Percentiles rank a stretch among this genome's conserved stretches.
Evolutionary conservation across 2,888 invertebrate genomes (phyloP).

Genomic region (Synanthedon tipuliformis): DNA sequence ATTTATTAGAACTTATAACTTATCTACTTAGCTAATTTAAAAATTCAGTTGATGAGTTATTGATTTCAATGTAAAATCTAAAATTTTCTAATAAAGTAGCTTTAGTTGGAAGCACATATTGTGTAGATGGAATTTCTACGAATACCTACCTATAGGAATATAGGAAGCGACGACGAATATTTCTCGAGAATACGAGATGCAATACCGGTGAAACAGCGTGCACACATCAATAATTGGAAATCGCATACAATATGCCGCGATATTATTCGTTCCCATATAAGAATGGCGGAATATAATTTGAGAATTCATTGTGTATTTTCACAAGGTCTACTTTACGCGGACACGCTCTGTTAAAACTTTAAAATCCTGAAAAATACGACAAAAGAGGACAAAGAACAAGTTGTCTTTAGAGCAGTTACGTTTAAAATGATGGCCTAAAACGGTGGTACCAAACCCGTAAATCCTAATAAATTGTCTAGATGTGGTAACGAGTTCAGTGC

Average conservation of each 20-base stretch:
- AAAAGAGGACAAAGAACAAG: slow-evolving; percentile 10
- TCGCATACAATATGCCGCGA: slow-evolving; percentile 27
- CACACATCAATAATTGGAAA: slow-evolving; percentile 46
- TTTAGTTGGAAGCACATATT: too few species aligned
- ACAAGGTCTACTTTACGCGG: background rate
- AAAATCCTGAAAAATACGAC: slow-evolving; percentile 3
- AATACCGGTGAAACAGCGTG: slow-evolving; percentile 28
- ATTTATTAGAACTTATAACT: too few species aligned
- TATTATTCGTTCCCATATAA: slow-evolving; percentile 25
- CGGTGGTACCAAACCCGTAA: slow-evolving; percentile 22
- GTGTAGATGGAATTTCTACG: too few species aligned
- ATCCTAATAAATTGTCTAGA: slow-evolving; percentile 44
- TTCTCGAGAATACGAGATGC: slow-evolving; percentile 28
- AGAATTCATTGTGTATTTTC: background rate
- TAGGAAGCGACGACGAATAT: slow-evolving; percentile 19
- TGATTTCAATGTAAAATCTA: too few species aligned
- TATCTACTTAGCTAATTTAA: too few species aligned
- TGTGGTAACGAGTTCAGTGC: slow-evolving; percentile 32
- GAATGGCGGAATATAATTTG: background rate
- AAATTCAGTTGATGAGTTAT: too few species aligned
- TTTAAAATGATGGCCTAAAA: slow-evolving; percentile 25
- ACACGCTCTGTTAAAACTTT: background rate
- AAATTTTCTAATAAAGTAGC: too few species aligned
- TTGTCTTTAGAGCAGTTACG: slow-evolving; percentile 15
- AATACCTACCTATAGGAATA: too few species aligned